Evolutionary conservation across 2,888 invertebrate species (phyloP).

Genomic region (Laspeyria flexula): DNA sequence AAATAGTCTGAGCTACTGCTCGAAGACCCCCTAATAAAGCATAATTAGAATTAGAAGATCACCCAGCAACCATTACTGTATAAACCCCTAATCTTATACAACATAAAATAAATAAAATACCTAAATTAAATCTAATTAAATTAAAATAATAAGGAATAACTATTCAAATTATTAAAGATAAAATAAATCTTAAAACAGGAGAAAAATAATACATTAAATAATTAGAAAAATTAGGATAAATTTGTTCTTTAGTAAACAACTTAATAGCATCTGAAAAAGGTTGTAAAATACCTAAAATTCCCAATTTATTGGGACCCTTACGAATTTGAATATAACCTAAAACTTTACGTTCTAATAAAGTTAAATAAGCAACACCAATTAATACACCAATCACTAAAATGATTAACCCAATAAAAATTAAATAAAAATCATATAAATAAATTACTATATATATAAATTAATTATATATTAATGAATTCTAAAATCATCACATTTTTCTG

Average conservation of each 20-base stretch:
- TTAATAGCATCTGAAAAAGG: slow-evolving; percentile 91
- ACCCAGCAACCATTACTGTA: slow-evolving; percentile 87
- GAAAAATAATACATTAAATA: slow-evolving; percentile 87
- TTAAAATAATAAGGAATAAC: slow-evolving; percentile 86
- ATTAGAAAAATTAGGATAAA: slow-evolving; percentile 86
- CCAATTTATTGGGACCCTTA: slow-evolving; percentile 90
- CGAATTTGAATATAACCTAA: slow-evolving; percentile 91
- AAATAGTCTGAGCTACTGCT: slow-evolving; percentile 90
- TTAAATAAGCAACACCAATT: slow-evolving; percentile 89
- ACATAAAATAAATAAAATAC: slow-evolving; percentile 88
- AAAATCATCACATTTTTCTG: slow-evolving; percentile 89
- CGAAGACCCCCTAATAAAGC: slow-evolving; percentile 89
- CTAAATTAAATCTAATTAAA: slow-evolving; percentile 85
- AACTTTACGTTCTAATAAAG: slow-evolving; percentile 90
- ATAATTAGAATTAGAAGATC: slow-evolving; percentile 91
- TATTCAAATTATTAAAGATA: slow-evolving; percentile 86
- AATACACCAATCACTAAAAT: slow-evolving; percentile 87
- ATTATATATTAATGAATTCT: slow-evolving; percentile 88
- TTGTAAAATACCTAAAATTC: slow-evolving; percentile 87
- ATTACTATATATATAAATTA: slow-evolving; percentile 84
- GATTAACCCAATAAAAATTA: slow-evolving; percentile 72
- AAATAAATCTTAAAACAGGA: slow-evolving; percentile 86
- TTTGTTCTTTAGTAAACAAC: slow-evolving; percentile 89
- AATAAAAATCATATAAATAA: slow-evolving; percentile 68
- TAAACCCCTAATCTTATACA: slow-evolving; percentile 88